These are phyloP conservation scores for Burhinus bistriatus DNA, from an alignment of 2,113 vertebrate genomes.

Conservation along the genomic window DNA sequence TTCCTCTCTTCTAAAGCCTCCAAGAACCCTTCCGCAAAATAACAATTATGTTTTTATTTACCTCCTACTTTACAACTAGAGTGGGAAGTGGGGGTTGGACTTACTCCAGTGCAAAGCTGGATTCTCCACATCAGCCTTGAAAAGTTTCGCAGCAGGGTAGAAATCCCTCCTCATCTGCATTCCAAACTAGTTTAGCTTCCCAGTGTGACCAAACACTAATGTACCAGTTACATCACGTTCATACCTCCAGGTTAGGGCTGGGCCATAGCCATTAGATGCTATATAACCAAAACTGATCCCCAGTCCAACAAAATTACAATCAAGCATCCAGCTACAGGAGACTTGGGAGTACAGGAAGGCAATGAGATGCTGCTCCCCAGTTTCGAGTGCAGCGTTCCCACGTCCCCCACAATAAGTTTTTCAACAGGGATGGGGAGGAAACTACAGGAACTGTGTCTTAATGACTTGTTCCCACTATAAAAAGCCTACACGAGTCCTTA, in stretches of 20 bases:
- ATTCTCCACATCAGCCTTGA: not conserved
- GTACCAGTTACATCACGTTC: not conserved
- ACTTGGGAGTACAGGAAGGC: not conserved
- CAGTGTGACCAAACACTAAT: not conserved
- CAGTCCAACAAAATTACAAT: not conserved
- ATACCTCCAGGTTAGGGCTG: not conserved
- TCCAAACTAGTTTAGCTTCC: slow-evolving; percentile 6
- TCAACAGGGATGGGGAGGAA: accelerated
- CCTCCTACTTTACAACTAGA: not conserved
- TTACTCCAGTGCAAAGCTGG: not conserved
- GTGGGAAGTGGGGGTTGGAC: not conserved
- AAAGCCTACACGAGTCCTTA: not conserved
- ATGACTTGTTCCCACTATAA: not conserved
- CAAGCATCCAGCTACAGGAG: not conserved
- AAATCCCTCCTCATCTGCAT: not conserved
- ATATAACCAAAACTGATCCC: not conserved
- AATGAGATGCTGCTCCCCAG: not conserved
- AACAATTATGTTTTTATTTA: not conserved
- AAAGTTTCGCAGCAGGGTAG: not conserved
- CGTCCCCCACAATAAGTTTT: not conserved
- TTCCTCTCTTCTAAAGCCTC: not conserved
- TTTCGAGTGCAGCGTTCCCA: not conserved
- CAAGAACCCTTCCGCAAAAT: not conserved
- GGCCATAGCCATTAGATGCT: not conserved
- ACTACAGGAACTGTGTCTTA: not conserved